phyloP scores from a whole-genome alignment of 2,113 vertebrate species.

The Marcusenius ussheri region DNA sequence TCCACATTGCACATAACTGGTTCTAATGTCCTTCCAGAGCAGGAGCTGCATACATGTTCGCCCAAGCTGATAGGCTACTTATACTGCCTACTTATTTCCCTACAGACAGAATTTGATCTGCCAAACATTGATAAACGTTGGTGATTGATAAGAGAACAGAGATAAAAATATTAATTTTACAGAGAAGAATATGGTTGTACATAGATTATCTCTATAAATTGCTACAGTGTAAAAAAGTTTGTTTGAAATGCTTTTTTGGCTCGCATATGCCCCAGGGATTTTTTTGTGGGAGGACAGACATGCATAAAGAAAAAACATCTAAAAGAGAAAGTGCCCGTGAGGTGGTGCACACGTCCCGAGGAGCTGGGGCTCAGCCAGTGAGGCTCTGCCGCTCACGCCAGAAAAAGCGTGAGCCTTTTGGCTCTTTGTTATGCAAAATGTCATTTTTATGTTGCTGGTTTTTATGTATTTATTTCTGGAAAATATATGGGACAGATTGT shows the following conservation, averaged over 20 bases:
- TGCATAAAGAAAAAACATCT: background rate
- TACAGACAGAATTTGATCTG: background rate
- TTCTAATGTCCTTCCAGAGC: background rate
- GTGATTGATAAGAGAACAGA: background rate
- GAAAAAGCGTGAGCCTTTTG: slow-evolving; percentile 13
- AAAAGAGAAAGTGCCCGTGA: background rate
- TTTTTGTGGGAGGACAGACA: background rate
- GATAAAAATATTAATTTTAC: background rate
- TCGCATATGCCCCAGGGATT: background rate
- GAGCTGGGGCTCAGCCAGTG: no score
- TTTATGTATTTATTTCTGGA: slow-evolving; percentile 14
- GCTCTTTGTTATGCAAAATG: slow-evolving; percentile 19
- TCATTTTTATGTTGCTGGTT: slow-evolving; percentile 8
- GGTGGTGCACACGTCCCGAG: background rate
- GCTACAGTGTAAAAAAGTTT: background rate
- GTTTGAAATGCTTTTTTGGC: background rate
- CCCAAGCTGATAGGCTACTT: background rate
- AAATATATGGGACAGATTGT: slow-evolving; percentile 27
- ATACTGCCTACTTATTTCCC: background rate
- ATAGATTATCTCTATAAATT: background rate
- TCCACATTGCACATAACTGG: background rate
- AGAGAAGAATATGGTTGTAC: background rate
- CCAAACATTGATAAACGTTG: background rate
- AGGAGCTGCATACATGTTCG: background rate
- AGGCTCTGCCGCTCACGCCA: background rate